phyloP scores from a whole-genome alignment of 2,888 invertebrate species.

The Mantis religiosa region DNA sequence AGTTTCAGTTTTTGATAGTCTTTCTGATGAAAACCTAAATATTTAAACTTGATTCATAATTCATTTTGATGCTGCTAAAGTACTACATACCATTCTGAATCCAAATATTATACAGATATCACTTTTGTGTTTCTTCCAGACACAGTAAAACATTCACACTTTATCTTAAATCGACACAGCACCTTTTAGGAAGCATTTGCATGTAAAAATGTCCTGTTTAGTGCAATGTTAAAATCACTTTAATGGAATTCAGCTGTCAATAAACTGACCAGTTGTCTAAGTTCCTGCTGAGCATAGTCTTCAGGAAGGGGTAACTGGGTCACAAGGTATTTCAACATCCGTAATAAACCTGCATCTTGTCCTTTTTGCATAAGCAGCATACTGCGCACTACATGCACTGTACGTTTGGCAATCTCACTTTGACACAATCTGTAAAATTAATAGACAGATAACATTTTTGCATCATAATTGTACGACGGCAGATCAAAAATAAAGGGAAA shows the following conservation, averaged over 20 bases:
- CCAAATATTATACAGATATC: background rate
- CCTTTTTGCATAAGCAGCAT: slow-evolving; percentile 43
- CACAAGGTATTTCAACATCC: slow-evolving; percentile 48
- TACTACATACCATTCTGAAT: background rate
- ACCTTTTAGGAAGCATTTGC: background rate
- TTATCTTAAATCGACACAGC: background rate
- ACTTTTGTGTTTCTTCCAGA: background rate
- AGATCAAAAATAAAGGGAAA: too few species aligned
- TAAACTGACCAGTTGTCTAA: slow-evolving; percentile 39
- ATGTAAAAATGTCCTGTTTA: background rate
- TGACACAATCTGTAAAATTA: slow-evolving; percentile 48
- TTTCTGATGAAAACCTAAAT: background rate
- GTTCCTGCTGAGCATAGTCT: slow-evolving; percentile 55
- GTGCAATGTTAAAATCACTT: background rate
- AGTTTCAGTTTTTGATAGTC: background rate
- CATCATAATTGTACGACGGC: too few species aligned
- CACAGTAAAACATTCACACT: background rate
- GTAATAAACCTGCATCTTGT: slow-evolving; percentile 35
- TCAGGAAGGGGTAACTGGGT: slow-evolving; percentile 55
- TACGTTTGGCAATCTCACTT: slow-evolving; percentile 55
- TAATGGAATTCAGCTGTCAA: slow-evolving; percentile 34
- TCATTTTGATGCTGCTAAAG: background rate
- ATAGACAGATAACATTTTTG: background rate
- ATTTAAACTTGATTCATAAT: background rate
- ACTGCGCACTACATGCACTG: slow-evolving; percentile 48